These are phyloP conservation scores for Acanthis flammea DNA, from an alignment of 2,797 vertebrate genomes.

Conservation along the genomic window DNA sequence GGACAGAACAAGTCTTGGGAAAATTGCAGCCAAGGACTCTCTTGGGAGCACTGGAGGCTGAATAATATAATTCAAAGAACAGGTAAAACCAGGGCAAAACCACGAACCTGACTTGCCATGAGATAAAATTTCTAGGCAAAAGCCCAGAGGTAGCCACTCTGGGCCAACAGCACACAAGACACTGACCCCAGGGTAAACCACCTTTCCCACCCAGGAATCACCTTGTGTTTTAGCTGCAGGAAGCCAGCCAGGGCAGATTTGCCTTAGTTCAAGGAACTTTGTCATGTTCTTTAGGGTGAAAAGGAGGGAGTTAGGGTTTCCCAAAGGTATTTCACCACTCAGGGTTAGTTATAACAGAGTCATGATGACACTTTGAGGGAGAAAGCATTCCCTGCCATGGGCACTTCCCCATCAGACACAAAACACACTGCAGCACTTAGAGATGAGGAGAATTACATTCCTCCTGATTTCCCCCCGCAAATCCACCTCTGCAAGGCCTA, in stretches of 20 bases:
- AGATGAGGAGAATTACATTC: conserved; percentile 8
- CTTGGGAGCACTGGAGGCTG: not conserved
- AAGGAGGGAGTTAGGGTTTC: not conserved
- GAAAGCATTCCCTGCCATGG: not conserved
- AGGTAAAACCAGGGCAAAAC: not conserved
- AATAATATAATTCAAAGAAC: not conserved
- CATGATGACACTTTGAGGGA: fast-evolving
- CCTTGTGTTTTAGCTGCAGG: not conserved
- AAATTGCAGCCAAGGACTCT: not conserved
- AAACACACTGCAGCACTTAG: not conserved
- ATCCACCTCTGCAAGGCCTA: conserved; percentile 9
- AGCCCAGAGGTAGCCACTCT: not conserved
- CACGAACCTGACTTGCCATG: not conserved
- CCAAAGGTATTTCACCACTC: not conserved
- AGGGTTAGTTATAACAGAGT: not conserved
- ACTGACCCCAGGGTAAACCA: not conserved
- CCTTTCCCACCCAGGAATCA: not conserved
- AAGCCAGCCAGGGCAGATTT: not conserved
- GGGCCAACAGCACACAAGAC: not conserved
- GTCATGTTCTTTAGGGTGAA: not conserved
- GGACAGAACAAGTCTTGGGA: not conserved
- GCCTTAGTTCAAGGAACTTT: not conserved
- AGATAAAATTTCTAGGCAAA: not conserved
- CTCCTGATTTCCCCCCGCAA: not conserved
- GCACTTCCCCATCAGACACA: not conserved